Evolutionary conservation across 2,113 vertebrate species (phyloP), one percentile per base, ranked within the genome.

Genomic region (Albula glossodonta): DNA sequence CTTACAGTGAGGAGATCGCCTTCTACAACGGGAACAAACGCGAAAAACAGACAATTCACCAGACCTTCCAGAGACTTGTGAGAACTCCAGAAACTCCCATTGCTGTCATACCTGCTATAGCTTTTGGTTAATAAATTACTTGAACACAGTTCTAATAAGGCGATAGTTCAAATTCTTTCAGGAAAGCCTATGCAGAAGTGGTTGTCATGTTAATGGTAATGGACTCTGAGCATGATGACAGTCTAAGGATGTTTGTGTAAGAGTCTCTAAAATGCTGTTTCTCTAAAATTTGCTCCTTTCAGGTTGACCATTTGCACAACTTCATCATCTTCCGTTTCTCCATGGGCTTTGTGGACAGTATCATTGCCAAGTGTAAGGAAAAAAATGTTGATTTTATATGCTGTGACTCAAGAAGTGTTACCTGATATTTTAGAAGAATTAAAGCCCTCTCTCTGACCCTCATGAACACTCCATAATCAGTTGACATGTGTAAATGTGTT

Each of bases 261-360:
- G 60, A 19, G 17, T 66, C 3, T 22, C 60, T 66, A 19, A 19
- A 19, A 19, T 22, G 15, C 4, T 66, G 60, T 2, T 66, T 66
- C n/a, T n/a, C n/a, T n/a, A n/a, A n/a, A n/a, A n/a, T n/a, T n/a
- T n/a, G n/a, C n/a, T n/a, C n/a, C 78, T 88, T 7, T 48, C 91
- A 99, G 98, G 98, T 98, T 89, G 97, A 99, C 53, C 98, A 99
- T 81, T 92, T 99, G 82, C 98, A 99, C 91, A 97, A 96, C 89
- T 99, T 99, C 92, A 99, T 99, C 93, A 95, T 98, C 91, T 99
- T 99, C 90, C 97, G 98, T n/a, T 99, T 99, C 93, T 97, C 97
- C 51, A 99, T 99, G 98, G 98, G 98, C n/a, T 99, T 99, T 92
- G 93, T 99, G 89, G 98, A 99, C 92, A 97, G 93, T 86, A 97